Conservation (phyloP, 2,888 invertebrate genomes). For the Lampropteryx suffumata region DNA sequence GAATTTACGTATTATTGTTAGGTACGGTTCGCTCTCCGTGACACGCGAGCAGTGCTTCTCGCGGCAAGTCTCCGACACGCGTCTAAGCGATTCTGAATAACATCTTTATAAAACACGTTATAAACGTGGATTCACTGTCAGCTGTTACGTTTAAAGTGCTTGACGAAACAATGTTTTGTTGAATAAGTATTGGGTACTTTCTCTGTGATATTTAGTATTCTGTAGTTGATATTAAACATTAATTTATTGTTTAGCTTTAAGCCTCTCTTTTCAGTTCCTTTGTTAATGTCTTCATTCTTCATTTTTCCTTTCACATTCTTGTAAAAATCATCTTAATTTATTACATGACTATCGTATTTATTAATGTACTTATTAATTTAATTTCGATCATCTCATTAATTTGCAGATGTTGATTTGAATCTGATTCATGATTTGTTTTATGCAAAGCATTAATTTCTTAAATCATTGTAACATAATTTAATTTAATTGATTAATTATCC, state of each 20-base stretch:
- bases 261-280: slow-evolving; percentile 65
- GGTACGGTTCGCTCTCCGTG: slow-evolving; percentile 51
- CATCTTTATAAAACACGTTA: slow-evolving; percentile 14
- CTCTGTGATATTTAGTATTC: slow-evolving; percentile 83
- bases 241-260: slow-evolving; percentile 78
- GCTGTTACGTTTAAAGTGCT: slow-evolving; percentile 54
- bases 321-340: slow-evolving; percentile 39
- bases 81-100: slow-evolving; percentile 23
- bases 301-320: slow-evolving; percentile 43
- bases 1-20: slow-evolving; percentile 52
- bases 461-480: slow-evolving; percentile 42
- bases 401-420: slow-evolving; percentile 42
- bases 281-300: slow-evolving; percentile 42
- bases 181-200: slow-evolving; percentile 81
- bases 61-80: slow-evolving; percentile 25
- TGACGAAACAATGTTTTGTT: slow-evolving; percentile 75
- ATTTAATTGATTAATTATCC: slow-evolving; percentile 48
- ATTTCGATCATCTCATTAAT: slow-evolving; percentile 41
- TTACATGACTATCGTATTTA: slow-evolving; percentile 50
- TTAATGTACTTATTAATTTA: slow-evolving; percentile 48
- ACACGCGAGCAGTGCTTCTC: slow-evolving; percentile 34
- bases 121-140: slow-evolving; percentile 19
- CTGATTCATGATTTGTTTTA: slow-evolving; percentile 45
- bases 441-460: slow-evolving; percentile 45
- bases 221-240: slow-evolving; percentile 71